Conservation (phyloP, 2,797 vertebrate genomes). For the Lophius americanus region DNA sequence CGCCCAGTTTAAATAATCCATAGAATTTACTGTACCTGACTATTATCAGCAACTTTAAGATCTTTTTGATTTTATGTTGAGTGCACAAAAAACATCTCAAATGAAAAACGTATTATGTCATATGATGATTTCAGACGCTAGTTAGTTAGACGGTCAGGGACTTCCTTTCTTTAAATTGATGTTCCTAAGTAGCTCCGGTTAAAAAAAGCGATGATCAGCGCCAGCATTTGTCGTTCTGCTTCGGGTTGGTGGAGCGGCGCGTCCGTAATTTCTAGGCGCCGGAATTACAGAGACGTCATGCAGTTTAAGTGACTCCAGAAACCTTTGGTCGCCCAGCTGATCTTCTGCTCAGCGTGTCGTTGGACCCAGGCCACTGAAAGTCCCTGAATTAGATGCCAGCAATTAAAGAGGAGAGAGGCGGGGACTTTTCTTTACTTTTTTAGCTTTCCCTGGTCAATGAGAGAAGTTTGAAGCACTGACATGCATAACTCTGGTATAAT, state of each 20-base stretch:
- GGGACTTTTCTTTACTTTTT: neutral
- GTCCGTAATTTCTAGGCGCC: constrained; percentile 7
- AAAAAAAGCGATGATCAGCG: neutral
- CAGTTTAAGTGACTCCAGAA: constrained; percentile 17
- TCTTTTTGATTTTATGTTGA: no score
- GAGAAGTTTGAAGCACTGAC: no score
- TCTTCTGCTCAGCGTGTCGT: constrained; percentile 18
- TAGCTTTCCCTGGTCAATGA: neutral
- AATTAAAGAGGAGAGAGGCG: neutral
- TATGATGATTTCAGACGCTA: no score
- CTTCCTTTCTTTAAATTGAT: no score
- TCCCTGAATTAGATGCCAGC: constrained; percentile 18
- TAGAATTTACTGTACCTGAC: no score
- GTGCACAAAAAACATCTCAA: no score
- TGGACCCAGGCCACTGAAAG: constrained; percentile 12
- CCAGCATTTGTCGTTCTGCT: neutral
- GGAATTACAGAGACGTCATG: neutral
- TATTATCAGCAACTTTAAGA: no score
- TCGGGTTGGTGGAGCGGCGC: neutral
- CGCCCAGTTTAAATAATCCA: no score
- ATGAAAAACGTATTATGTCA: no score
- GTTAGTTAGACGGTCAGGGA: no score
- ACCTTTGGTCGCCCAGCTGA: constrained; percentile 7
- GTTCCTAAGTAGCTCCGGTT: no score
- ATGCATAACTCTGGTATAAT: no score